phyloP scores from a whole-genome alignment of 1,140 invertebrate genomes.

The Caenorhabditis remanei region DNA sequence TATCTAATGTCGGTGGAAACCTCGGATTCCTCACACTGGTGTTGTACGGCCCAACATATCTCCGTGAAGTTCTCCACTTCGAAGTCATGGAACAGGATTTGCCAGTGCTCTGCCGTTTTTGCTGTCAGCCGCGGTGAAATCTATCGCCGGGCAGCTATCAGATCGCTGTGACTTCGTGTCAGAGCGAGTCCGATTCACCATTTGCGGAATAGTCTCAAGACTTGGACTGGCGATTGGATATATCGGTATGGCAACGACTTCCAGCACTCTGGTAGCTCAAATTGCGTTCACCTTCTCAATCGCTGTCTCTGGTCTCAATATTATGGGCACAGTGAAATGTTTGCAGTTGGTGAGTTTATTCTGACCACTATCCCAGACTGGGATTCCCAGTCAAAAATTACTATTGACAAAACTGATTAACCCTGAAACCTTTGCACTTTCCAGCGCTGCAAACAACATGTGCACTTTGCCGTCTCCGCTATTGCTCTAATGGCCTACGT shows the following conservation, averaged over 20 bases:
- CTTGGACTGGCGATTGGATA: slow-evolving; percentile 66
- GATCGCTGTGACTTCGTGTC: slow-evolving; percentile 70
- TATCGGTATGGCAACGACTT: slow-evolving; percentile 52
- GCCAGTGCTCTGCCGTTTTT: slow-evolving; percentile 73
- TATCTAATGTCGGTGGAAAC: slow-evolving; percentile 66
- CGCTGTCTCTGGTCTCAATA: slow-evolving; percentile 71
- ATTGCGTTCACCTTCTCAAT: slow-evolving; percentile 69
- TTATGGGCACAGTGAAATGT: slow-evolving; percentile 71
- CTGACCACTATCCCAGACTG: not conserved
- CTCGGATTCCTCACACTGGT: slow-evolving; percentile 70
- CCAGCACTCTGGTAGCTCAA: slow-evolving; percentile 62
- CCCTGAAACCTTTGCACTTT: slow-evolving; percentile 16
- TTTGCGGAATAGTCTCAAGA: slow-evolving; percentile 72
- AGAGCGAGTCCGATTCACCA: slow-evolving; percentile 67
- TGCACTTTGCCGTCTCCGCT: slow-evolving; percentile 43
- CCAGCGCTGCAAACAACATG: slow-evolving; percentile 49
- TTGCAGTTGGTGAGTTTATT: slow-evolving; percentile 67
- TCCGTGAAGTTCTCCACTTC: slow-evolving; percentile 71
- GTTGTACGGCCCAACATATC: slow-evolving; percentile 69
- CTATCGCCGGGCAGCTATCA: slow-evolving; percentile 72
- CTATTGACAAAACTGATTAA: not conserved
- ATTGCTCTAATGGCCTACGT: slow-evolving; percentile 37
- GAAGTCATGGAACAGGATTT: slow-evolving; percentile 69
- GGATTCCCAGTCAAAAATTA: too few relatives aligned
- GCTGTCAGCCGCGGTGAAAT: slow-evolving; percentile 68